These are phyloP conservation scores for Montipora cactus DNA, from an alignment of 64 coral and sea anemone species.

Conservation along the genomic window DNA sequence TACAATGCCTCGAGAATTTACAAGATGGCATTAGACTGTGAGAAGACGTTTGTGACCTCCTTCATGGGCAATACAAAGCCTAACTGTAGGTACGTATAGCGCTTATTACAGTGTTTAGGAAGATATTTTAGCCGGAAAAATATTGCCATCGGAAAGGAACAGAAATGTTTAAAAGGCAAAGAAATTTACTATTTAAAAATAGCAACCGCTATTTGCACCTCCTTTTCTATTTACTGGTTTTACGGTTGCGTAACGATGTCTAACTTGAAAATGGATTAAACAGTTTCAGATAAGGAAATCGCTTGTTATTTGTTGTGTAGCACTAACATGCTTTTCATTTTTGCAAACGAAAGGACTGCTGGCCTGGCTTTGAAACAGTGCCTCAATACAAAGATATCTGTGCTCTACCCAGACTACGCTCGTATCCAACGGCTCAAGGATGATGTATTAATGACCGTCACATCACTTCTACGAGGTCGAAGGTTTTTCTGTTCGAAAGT, in stretches of 20 bases:
- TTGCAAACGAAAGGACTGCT: background rate
- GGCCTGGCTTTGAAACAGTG: background rate
- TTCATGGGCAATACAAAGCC: slow-evolving; percentile 11
- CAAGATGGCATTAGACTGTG: background rate
- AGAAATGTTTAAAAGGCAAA: too few relatives aligned
- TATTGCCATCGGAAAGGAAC: background rate
- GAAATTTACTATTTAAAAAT: too few relatives aligned
- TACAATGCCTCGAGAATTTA: background rate
- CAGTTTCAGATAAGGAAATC: too few relatives aligned
- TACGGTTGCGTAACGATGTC: too few relatives aligned
- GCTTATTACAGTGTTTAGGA: background rate
- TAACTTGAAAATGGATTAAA: too few relatives aligned
- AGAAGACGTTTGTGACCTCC: background rate
- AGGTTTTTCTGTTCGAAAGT: slow-evolving; percentile 33
- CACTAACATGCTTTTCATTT: background rate
- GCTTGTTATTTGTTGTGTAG: background rate
- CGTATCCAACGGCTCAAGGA: background rate
- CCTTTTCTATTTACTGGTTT: too few relatives aligned
- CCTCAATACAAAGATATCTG: background rate
- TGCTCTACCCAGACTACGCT: background rate
- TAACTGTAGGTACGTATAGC: background rate
- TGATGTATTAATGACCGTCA: background rate
- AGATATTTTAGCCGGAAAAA: background rate
- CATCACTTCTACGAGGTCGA: slow-evolving; percentile 4
- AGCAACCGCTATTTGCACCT: too few relatives aligned